Percentiles rank a stretch among this genome's conserved stretches.
These are phyloP conservation scores for Battus philenor DNA, from an alignment of 1,140 invertebrate species.

Conservation along the genomic window DNA sequence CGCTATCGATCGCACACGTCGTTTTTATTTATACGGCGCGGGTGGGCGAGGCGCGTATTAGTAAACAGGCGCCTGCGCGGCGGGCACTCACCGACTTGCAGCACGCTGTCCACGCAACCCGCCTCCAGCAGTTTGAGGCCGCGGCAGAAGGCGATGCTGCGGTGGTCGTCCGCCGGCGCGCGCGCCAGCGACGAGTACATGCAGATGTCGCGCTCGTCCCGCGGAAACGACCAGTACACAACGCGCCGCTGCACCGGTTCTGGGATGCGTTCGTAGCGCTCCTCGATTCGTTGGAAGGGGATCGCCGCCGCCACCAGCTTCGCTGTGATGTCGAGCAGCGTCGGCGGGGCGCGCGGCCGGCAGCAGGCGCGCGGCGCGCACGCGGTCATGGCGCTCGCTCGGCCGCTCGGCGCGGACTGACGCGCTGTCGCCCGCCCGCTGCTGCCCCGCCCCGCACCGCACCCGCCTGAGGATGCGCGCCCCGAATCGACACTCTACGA, in stretches of 20 bases:
- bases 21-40: slow-evolving; percentile 75
- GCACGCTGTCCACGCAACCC: slow-evolving; percentile 87
- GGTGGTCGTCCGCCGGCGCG: slow-evolving; percentile 80
- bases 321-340: slow-evolving; percentile 88
- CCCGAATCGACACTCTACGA: slow-evolving; percentile 63
- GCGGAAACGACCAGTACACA: slow-evolving; percentile 92
- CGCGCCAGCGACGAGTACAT: slow-evolving; percentile 91
- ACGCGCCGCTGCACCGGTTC: slow-evolving; percentile 91
- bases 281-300: slow-evolving; percentile 91
- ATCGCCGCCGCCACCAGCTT: slow-evolving; percentile 89
- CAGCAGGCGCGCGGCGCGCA: slow-evolving; percentile 72
- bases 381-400: slow-evolving; percentile 67
- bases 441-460: slow-evolving; percentile 18
- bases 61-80: slow-evolving; percentile 73
- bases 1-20: slow-evolving; percentile 74
- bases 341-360: slow-evolving; percentile 76
- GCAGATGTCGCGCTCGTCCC: slow-evolving; percentile 90
- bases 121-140: slow-evolving; percentile 88
- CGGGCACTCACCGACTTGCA: slow-evolving; percentile 91
- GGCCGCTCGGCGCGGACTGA: slow-evolving; percentile 65
- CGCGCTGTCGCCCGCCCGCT: slow-evolving; percentile 27
- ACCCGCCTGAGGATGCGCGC: slow-evolving; percentile 52
- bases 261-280: slow-evolving; percentile 89
- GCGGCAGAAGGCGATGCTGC: slow-evolving; percentile 89
- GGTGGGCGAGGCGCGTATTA: slow-evolving; percentile 74